Percentiles rank a stretch among this genome's conserved stretches.
Evolutionary conservation across 2,888 invertebrate species (phyloP).

Genomic region (Drosophila multiciliata): DNA sequence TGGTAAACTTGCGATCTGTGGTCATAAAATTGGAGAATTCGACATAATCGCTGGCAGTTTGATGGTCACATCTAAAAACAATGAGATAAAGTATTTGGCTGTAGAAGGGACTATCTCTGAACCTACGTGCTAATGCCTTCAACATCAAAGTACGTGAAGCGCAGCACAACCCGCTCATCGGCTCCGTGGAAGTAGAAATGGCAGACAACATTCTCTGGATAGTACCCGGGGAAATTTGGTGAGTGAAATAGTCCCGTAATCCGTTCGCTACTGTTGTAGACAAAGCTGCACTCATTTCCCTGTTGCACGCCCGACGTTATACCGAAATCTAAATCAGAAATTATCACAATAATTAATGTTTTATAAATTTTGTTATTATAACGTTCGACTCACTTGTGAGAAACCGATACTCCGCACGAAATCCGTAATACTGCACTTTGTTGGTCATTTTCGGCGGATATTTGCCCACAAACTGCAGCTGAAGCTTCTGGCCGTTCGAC

Average conservation of each 20-base stretch:
- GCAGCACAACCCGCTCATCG: conserved; percentile 92
- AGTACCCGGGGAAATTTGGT: conserved; percentile 95
- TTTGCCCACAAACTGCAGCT: conserved; percentile 93
- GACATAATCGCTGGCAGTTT: conserved; percentile 97
- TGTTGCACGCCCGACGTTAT: conserved; percentile 92
- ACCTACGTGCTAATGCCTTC: conserved; percentile 97
- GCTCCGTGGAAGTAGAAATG: conserved; percentile 95
- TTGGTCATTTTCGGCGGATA: conserved; percentile 86
- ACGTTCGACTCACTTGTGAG: conserved; percentile 91
- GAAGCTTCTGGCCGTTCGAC: conserved; percentile 95
- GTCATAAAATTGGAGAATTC: conserved; percentile 98
- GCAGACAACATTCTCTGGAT: conserved; percentile 95
- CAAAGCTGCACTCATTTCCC: conserved; percentile 93
- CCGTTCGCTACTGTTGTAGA: conserved; percentile 92
- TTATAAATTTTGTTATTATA: not conserved
- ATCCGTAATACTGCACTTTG: conserved; percentile 91
- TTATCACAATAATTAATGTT: not conserved
- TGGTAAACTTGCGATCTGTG: conserved; percentile 94
- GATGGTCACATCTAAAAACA: conserved; percentile 91
- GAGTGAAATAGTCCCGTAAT: conserved; percentile 92
- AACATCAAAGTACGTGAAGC: conserved; percentile 96
- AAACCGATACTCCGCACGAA: conserved; percentile 94
- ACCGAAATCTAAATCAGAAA: conserved; percentile 90
- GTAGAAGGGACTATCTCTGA: conserved; percentile 1
- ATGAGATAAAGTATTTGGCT: not conserved